Evolutionary conservation across 2,797 vertebrate genomes (phyloP).

Genomic region (Cyprinodon diabolis): DNA sequence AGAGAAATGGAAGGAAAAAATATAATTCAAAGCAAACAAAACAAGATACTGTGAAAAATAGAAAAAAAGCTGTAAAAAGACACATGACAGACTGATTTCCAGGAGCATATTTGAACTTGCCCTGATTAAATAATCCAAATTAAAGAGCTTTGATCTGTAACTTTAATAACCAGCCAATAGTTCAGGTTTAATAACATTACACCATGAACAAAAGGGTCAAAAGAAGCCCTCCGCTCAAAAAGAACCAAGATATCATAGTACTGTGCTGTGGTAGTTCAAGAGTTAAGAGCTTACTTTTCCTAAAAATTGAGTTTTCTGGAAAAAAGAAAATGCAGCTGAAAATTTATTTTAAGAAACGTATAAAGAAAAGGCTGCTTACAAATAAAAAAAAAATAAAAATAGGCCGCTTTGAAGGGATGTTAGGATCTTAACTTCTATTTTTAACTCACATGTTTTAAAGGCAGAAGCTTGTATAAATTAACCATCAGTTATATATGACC

Average conservation of each 20-base stretch:
- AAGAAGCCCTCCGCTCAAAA: background rate
- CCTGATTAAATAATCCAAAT: no score
- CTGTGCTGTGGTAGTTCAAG: background rate
- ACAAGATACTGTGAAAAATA: background rate
- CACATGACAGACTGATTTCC: background rate
- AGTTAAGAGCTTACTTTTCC: no score
- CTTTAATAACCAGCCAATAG: background rate
- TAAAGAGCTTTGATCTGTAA: background rate
- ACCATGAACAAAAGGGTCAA: background rate
- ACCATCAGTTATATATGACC: background rate
- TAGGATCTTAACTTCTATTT: no score
- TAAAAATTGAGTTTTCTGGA: background rate
- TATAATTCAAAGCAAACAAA: background rate
- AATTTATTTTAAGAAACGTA: no score
- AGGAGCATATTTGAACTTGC: background rate
- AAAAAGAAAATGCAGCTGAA: background rate
- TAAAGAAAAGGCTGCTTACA: background rate
- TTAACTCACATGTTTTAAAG: no score
- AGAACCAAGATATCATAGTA: background rate
- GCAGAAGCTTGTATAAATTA: no score
- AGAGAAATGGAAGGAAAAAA: background rate
- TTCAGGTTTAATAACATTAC: background rate
- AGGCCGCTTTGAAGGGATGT: no score
- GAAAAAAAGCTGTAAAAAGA: background rate
- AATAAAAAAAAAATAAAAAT: no score